Conservation (phyloP, 2,797 vertebrate species). For the Hirundo rustica region DNA sequence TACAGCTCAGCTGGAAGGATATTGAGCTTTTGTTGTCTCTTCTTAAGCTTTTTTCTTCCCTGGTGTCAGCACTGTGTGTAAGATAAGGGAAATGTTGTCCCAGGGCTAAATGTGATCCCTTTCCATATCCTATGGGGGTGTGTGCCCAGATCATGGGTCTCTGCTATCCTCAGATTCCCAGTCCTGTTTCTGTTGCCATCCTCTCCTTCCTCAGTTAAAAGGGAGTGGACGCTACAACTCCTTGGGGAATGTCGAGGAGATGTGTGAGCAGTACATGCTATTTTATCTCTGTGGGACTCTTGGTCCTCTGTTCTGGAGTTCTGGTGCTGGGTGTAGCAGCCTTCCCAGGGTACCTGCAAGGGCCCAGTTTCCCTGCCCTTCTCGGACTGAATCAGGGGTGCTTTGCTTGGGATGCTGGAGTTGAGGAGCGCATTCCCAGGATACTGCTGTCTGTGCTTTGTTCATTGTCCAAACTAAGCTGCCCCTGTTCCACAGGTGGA, state of each 20-base stretch:
- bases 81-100: background rate
- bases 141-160: background rate
- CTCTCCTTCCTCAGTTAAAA: background rate
- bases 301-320: background rate
- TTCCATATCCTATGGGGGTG: background rate
- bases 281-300: background rate
- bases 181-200: background rate
- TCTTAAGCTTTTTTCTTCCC: background rate
- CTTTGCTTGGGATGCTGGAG: background rate
- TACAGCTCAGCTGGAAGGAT: background rate
- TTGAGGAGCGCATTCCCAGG: background rate
- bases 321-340: background rate
- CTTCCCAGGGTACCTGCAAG: background rate
- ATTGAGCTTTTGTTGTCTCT: background rate
- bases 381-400: background rate
- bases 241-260: background rate
- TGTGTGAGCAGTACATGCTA: background rate
- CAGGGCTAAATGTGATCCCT: background rate
- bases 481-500: background rate
- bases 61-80: background rate
- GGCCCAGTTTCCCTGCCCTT: background rate
- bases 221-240: background rate
- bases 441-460: background rate
- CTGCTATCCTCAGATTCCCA: background rate
- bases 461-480: background rate